These are phyloP conservation scores for Anolis apletophallus DNA, from an alignment of 2,797 vertebrate species.

Conservation along the genomic window DNA sequence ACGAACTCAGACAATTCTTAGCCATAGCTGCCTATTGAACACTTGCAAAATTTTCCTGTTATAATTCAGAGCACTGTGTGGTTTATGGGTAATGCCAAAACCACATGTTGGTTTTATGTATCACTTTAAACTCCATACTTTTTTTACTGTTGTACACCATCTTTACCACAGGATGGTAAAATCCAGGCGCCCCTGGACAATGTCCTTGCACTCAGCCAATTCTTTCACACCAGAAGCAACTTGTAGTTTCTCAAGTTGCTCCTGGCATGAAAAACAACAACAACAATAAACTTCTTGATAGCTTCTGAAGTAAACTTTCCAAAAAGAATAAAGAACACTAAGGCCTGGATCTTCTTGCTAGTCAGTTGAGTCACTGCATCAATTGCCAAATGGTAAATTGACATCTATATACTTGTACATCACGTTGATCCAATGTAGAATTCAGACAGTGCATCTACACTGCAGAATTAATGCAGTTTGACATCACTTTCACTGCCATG, in stretches of 20 bases:
- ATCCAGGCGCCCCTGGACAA: too few species aligned
- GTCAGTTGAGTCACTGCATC: background rate
- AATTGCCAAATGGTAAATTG: background rate
- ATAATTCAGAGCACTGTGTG: background rate
- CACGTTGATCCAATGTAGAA: background rate
- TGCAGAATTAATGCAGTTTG: too few species aligned
- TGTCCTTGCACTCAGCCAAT: too few species aligned
- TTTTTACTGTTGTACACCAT: background rate
- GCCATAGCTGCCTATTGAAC: background rate
- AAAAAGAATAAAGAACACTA: background rate
- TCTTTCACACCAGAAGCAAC: too few species aligned
- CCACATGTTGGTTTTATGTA: background rate
- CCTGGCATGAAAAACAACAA: too few species aligned
- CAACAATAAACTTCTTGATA: too few species aligned
- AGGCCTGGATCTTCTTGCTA: background rate
- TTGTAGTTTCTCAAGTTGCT: too few species aligned
- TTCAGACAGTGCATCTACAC: too few species aligned
- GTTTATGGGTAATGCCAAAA: background rate
- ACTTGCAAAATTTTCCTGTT: background rate
- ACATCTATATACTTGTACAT: background rate
- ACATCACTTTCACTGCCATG: too few species aligned
- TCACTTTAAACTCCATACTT: background rate
- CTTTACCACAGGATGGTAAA: too few species aligned
- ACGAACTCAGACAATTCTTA: background rate
- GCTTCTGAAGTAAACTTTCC: background rate